Percentiles rank a stretch among this genome's conserved stretches.
Conservation (phyloP, 2,797 vertebrate genomes). For the Sciaenops ocellatus region DNA sequence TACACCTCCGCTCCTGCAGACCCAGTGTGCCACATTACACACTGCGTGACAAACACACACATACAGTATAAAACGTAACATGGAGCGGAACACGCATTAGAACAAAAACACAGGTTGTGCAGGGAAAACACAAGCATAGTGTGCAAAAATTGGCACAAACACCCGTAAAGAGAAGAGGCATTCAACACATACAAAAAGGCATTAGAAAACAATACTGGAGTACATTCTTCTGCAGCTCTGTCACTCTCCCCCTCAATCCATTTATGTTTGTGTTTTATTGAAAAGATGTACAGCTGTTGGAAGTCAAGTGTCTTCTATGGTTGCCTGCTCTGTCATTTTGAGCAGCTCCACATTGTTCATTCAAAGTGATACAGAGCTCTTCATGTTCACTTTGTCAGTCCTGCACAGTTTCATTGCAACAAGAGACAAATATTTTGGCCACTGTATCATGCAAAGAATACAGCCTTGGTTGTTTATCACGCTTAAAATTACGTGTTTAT, state of each 20-base stretch:
- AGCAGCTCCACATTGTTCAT: slow-evolving; percentile 36
- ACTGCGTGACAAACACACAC: slow-evolving; percentile 23
- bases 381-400: slow-evolving; percentile 10
- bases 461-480: background rate
- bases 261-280: slow-evolving; percentile 32
- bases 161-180: background rate
- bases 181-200: background rate
- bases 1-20: slow-evolving; percentile 28
- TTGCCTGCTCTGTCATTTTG: slow-evolving; percentile 28
- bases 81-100: background rate
- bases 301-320: slow-evolving; percentile 13
- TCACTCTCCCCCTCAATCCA: slow-evolving; percentile 1
- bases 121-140: background rate
- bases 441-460: background rate
- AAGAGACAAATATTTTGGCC: background rate
- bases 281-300: slow-evolving; percentile 34
- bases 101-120: slow-evolving; percentile 1
- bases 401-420: background rate
- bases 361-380: slow-evolving; percentile 27
- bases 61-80: slow-evolving; percentile 4
- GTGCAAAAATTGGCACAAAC: slow-evolving; percentile 8
- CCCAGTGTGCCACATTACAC: slow-evolving; percentile 11
- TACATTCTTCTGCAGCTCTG: background rate
- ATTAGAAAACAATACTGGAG: background rate
- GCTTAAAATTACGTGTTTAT: background rate